Base-by-base conservation (phyloP, 2,797 vertebrate genomes). In the Octomys mimax region DNA sequence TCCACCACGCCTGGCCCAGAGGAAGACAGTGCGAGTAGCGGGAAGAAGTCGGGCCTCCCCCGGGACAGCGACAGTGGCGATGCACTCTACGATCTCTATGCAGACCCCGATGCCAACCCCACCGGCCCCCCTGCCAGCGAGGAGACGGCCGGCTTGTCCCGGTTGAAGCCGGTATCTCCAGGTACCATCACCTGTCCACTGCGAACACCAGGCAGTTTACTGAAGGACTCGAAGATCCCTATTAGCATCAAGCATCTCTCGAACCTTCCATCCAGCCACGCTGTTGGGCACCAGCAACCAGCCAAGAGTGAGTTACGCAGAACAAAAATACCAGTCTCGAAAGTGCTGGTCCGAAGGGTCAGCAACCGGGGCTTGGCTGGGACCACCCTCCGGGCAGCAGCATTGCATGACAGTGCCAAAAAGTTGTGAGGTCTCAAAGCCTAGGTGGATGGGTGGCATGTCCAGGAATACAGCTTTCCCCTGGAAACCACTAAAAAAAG, bases 251-350 rank as follows among this genome's bases (percentile, higher is more conserved):
- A 99, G 97, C 99, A 99, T 98, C 98, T 99, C 21, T 98, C 99
- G 0, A 99, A 99, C 0, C 99, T 99, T 87, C 99, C 99, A 1
- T 97, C 99, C 95, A 99, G 98, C 91, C 99, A 99, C 83, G 94
- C 99, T 0, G 97, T 97, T 39, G 98, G 92, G 88, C 98, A 98
- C 97, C 98, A 98, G 98, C 98, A 99, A 78, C 82, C 99, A 94
- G 98, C 98, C 98, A 99, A 99, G 98, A 99, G 98, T 3, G 99
- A 99, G 97, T 98, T 99, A 52, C 98, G 99, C 96, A 99, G 99
- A 98, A 99, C 99, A 94, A 99, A 99, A 98, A 99, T 99, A 96
- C 99, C 99, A 0, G 99, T 99, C 91, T 99, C 99, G 94, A 99
- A 99, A 99, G 99, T 99, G 91, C 99, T 99, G 28, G 99, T 99